Evolutionary conservation across 2,888 invertebrate species (phyloP), one percentile per base, ranked within the genome.

Genomic region (Dryobotodes eremita): DNA sequence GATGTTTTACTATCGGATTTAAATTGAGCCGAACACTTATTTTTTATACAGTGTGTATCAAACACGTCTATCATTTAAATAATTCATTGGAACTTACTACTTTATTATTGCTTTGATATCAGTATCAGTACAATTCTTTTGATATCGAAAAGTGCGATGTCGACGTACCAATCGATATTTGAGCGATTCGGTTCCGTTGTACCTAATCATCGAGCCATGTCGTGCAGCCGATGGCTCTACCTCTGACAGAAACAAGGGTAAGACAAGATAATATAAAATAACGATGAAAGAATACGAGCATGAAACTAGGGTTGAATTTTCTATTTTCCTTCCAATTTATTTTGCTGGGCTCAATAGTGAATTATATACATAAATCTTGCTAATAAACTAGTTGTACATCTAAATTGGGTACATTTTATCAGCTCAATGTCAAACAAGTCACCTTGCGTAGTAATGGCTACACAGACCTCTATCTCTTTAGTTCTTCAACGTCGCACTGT

Each of bases 391-490:
- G 57, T 71, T 59, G 48, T 72, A 57, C 65, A 66, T 55, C 13
- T 65, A 77, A 86, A 86, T 83, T 86, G 46, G 86, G 70, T 86
- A 46, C 31, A 59, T 71, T 77, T 74, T 74, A 83, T 86, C 68
- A 64, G 26, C 13, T 62, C 84, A 84, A 86, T 83, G 87, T 84
- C 84, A 86, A 71, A 74, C 50, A 69, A 78, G 84, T 86, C 84
- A 86, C 62, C 83, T 74, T 74, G 64, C 79, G 79, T 59, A 53
- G 26, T 23, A 57, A 31, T 53, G 57, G 8, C 65, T 57, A 61
- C 42, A 61, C 50, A 71, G 48, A 84, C 75, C 55, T 74, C 73
- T 71, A 71, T 74, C 61, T 66, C 65, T 70, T 15, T 62, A 74
- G 65, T 48, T 74, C 48, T 70, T 48, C 20, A 75, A 65, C 86